These are phyloP conservation scores for Porites rus DNA, from an alignment of 92 coral and sea anemone species.

Conservation along the genomic window DNA sequence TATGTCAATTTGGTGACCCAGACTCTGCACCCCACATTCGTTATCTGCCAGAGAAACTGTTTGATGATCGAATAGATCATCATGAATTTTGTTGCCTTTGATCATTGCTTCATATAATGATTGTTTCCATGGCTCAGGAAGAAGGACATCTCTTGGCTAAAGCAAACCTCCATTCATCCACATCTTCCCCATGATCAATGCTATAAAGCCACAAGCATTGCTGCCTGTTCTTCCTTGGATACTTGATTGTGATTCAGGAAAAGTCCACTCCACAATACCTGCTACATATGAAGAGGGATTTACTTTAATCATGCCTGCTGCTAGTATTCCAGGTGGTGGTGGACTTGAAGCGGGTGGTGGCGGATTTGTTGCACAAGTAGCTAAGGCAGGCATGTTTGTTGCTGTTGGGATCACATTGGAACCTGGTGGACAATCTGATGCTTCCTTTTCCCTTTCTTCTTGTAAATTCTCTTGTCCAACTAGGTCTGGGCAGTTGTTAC, in stretches of 20 bases:
- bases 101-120: conserved; percentile 13
- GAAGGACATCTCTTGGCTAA: conserved; percentile 10
- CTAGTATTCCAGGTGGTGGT: neutral
- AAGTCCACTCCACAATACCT: conserved; percentile 41
- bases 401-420: neutral
- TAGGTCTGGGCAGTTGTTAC: neutral
- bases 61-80: conserved; percentile 34
- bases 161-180: conserved; percentile 2
- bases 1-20: conserved; percentile 23
- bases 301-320: neutral
- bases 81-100: conserved; percentile 40
- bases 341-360: conserved; percentile 8
- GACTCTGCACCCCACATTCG: conserved; percentile 24
- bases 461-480: neutral
- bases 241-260: conserved; percentile 49
- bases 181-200: conserved; percentile 43
- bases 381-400: neutral
- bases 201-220: conserved; percentile 67
- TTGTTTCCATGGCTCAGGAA: conserved; percentile 16
- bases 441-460: neutral
- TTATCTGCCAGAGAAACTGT: conserved; percentile 33
- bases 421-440: neutral
- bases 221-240: conserved; percentile 64
- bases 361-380: neutral
- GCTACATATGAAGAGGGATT: conserved; percentile 16